Evolutionary conservation across 2,797 vertebrate genomes (phyloP).

Genomic region (Syndactyla subalaris): DNA sequence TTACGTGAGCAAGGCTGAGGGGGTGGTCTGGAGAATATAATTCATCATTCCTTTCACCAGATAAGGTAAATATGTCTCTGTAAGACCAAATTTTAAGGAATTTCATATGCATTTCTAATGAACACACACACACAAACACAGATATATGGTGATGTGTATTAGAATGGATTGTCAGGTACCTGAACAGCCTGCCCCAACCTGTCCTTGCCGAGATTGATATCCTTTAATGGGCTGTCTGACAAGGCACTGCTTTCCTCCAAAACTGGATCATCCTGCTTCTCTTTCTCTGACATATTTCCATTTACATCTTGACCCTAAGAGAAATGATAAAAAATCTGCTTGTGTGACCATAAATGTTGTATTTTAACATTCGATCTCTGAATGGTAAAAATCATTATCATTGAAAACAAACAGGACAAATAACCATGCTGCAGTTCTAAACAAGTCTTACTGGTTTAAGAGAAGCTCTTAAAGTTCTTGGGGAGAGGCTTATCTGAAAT

Average conservation of each 20-base stretch:
- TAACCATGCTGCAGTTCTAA: not conserved
- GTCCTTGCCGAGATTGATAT: not conserved
- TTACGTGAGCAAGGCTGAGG: not conserved
- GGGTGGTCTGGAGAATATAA: not conserved
- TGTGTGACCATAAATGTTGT: not conserved
- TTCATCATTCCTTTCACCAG: not conserved
- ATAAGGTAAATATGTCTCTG: not conserved
- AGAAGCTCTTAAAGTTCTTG: not conserved
- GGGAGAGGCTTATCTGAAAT: not conserved
- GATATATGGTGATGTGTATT: not conserved
- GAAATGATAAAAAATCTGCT: not conserved
- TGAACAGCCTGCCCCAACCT: not conserved
- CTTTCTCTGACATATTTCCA: constrained; percentile 8
- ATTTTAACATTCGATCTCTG: not conserved
- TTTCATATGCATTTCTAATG: not conserved
- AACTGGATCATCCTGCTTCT: not conserved
- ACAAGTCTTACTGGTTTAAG: not conserved
- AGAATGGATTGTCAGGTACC: not conserved
- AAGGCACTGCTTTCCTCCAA: not conserved
- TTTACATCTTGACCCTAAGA: constrained; percentile 18
- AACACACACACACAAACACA: not conserved
- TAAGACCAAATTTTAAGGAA: not conserved
- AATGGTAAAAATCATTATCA: not conserved
- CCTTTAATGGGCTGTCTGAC: not conserved
- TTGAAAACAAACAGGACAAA: not conserved